A percentile compares a stretch with the other conserved stretches of the same genome.
These are phyloP conservation scores for Drepana arcuata DNA, from an alignment of 1,140 invertebrate genomes.

Conservation along the genomic window DNA sequence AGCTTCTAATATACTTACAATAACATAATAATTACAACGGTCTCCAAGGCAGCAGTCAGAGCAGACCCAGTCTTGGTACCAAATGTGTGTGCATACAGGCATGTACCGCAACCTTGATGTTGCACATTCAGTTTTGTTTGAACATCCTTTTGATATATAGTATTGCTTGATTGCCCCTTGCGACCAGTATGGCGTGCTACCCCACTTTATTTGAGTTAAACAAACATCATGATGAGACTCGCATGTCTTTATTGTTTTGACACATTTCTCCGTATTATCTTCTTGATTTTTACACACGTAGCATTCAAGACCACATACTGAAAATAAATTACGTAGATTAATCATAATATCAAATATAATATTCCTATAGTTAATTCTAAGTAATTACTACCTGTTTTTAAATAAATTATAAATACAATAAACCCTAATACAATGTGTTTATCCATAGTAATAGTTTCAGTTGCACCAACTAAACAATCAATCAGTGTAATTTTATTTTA, in stretches of 20 bases:
- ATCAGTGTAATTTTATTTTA: too few species aligned
- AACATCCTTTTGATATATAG: slow-evolving; percentile 94
- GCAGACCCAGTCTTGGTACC: slow-evolving; percentile 98
- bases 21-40: slow-evolving; percentile 96
- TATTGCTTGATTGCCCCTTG: slow-evolving; percentile 94
- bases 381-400: too few species aligned
- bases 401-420: too few species aligned
- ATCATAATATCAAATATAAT: neutral
- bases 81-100: slow-evolving; percentile 91
- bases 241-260: slow-evolving; percentile 93
- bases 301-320: slow-evolving; percentile 87
- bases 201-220: slow-evolving; percentile 91
- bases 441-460: too few species aligned
- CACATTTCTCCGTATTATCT: slow-evolving; percentile 93
- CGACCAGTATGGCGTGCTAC: slow-evolving; percentile 95
- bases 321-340: slow-evolving; percentile 18
- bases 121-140: slow-evolving; percentile 85
- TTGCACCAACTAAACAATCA: too few species aligned
- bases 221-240: slow-evolving; percentile 90
- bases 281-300: slow-evolving; percentile 96
- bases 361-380: too few species aligned
- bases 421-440: too few species aligned
- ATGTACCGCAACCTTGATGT: slow-evolving; percentile 78
- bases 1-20: slow-evolving; percentile 93
- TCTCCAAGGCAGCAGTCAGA: slow-evolving; percentile 97